Evolutionary conservation across 2,888 invertebrate genomes (phyloP).

Genomic region (Conomelus anceps): DNA sequence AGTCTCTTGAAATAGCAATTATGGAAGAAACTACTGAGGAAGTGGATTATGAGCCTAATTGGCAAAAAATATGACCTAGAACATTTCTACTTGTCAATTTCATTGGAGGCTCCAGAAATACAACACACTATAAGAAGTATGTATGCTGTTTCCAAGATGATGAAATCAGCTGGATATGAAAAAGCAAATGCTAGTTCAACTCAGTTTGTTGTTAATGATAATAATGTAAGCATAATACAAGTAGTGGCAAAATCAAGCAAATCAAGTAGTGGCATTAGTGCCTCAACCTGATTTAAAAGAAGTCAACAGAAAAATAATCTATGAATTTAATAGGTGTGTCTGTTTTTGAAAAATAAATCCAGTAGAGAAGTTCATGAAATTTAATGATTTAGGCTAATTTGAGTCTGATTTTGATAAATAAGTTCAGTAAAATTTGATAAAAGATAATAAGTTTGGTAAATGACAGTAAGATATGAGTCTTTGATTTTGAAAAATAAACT

Average conservation of each 20-base stretch:
- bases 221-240: slow-evolving; percentile 8
- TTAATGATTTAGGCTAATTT: too few species aligned
- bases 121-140: slow-evolving; percentile 16
- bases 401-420: too few species aligned
- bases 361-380: too few species aligned
- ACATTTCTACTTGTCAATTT: slow-evolving; percentile 15
- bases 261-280: slow-evolving; percentile 12
- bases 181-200: slow-evolving; percentile 3
- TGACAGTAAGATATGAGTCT: too few species aligned
- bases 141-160: slow-evolving; percentile 17
- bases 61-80: slow-evolving; percentile 9
- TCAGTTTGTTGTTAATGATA: slow-evolving; percentile 16
- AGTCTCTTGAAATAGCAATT: neutral
- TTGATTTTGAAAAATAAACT: too few species aligned
- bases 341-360: too few species aligned
- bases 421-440: too few species aligned
- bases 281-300: too few species aligned
- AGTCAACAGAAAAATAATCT: too few species aligned
- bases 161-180: slow-evolving; percentile 1
- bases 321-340: too few species aligned
- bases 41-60: slow-evolving; percentile 16
- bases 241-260: too few species aligned
- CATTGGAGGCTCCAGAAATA: slow-evolving; percentile 14
- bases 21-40: slow-evolving; percentile 5
- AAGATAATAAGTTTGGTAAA: too few species aligned